These are phyloP conservation scores for Lonchura striata DNA, from an alignment of 2,113 vertebrate species.

Conservation along the genomic window DNA sequence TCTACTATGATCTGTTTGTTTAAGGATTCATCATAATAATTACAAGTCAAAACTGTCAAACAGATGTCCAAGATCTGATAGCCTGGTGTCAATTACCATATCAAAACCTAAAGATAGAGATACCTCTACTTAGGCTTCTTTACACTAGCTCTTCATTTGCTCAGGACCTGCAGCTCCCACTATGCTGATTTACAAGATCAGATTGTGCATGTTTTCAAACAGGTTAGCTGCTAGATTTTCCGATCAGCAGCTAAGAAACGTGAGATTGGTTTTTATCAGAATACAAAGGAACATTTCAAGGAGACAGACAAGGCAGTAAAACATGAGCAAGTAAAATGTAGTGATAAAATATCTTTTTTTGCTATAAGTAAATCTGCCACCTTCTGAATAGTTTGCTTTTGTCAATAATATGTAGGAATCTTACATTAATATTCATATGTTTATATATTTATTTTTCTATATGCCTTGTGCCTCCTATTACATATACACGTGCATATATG, in stretches of 20 bases:
- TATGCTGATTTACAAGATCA: not conserved
- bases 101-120: not conserved
- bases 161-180: not conserved
- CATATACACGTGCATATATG: not conserved
- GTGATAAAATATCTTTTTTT: not conserved
- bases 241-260: not conserved
- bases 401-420: not conserved
- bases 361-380: not conserved
- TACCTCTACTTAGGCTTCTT: not conserved
- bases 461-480: not conserved
- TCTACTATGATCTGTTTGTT: conserved; percentile 17
- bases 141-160: not conserved
- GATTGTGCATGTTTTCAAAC: not conserved
- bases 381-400: not conserved
- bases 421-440: not conserved
- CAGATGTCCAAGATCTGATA: not conserved
- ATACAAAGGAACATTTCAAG: not conserved
- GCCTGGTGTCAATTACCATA: not conserved
- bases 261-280: not conserved
- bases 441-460: not conserved
- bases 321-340: not conserved
- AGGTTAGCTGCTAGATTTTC: not conserved
- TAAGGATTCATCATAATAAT: conserved; percentile 37
- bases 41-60: conserved; percentile 33
- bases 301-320: not conserved